phyloP scores from a whole-genome alignment of 2,797 vertebrate genomes.

The Danio jaintianensis region DNA sequence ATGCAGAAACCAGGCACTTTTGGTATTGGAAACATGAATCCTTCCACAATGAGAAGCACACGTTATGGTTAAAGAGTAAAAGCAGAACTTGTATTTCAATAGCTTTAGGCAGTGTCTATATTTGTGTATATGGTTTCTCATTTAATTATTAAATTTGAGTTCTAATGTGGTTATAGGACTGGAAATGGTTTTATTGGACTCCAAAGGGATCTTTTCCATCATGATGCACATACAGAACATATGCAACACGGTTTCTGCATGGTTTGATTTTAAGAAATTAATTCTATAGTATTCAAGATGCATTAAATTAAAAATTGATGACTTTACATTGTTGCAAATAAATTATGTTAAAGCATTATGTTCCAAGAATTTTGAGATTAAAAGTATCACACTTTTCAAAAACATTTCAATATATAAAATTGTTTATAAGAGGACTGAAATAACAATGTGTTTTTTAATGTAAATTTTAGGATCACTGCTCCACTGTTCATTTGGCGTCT shows the following conservation, averaged over 20 bases:
- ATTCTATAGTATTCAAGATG: too few relatives aligned
- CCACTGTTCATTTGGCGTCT: too few relatives aligned
- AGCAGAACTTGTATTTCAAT: not conserved
- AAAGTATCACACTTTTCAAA: too few relatives aligned
- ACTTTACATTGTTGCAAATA: too few relatives aligned
- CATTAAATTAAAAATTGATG: too few relatives aligned
- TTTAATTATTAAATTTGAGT: constrained; percentile 18
- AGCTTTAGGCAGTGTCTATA: constrained; percentile 14
- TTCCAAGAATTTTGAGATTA: too few relatives aligned
- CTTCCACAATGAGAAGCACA: constrained; percentile 22
- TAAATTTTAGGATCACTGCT: too few relatives aligned
- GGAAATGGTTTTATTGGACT: constrained; percentile 24
- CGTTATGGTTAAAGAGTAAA: constrained; percentile 17
- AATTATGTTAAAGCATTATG: too few relatives aligned
- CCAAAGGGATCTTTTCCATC: not conserved
- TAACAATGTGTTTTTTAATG: too few relatives aligned
- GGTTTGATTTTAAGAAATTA: not conserved
- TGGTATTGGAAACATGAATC: constrained; percentile 14
- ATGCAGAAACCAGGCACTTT: constrained; percentile 19
- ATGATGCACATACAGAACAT: not conserved
- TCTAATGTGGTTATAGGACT: constrained; percentile 12
- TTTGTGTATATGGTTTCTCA: constrained; percentile 28
- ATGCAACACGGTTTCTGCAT: not conserved
- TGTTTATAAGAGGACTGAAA: too few relatives aligned
- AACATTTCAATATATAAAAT: too few relatives aligned